Evolutionary conservation across 1,140 invertebrate species (phyloP), one percentile per base, ranked within the genome.

Genomic region (Macrobrachium rosenbergii): DNA sequence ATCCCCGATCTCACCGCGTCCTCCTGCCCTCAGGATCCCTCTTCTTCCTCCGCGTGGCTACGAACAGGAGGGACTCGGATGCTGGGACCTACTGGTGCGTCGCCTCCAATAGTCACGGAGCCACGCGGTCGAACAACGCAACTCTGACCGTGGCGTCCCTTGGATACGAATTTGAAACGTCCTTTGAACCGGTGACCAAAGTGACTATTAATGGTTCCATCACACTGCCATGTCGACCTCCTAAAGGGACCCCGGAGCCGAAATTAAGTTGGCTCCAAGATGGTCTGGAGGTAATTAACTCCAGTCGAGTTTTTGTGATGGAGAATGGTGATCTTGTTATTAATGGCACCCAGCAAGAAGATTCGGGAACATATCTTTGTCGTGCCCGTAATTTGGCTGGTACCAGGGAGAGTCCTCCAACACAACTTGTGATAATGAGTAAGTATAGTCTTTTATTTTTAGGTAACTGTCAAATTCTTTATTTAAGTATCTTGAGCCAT

Each of bases 341-440:
- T 72, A 83, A 59, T 45, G 45, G 75, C 0, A 59, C 82, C 58
- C 19, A 73, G 14, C n/a, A 83, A 28, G 28, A 83, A 62, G 82
- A 83, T 59, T 83, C 82, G 3, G 82, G 58, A 16, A 37, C n/a
- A 12, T 93, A 93, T 85, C 88, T 91, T 60, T 93, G 92, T 87
- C 90, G 91, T 58, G 92, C 92, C 6, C 90, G 92, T 43, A 93
- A 93, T 88, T 89, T 90, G 21, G 92, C 91, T 11, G 92, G 92
- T 62, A 90, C 78, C 63, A 67, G 91, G 63, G 91, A 92, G 45
- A 90, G 89, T 6, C 89, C 91, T 5, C 91, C 91, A n/a, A 91
- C 92, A 2, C 86, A 82, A 64, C 89, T 93, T 63, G 91, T 90
- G 21, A 91, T 93, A 45, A 91, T 92, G 76, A 89, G 91, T 92